phyloP scores from a whole-genome alignment of 2,113 vertebrate species.

The Lepus timidus region DNA sequence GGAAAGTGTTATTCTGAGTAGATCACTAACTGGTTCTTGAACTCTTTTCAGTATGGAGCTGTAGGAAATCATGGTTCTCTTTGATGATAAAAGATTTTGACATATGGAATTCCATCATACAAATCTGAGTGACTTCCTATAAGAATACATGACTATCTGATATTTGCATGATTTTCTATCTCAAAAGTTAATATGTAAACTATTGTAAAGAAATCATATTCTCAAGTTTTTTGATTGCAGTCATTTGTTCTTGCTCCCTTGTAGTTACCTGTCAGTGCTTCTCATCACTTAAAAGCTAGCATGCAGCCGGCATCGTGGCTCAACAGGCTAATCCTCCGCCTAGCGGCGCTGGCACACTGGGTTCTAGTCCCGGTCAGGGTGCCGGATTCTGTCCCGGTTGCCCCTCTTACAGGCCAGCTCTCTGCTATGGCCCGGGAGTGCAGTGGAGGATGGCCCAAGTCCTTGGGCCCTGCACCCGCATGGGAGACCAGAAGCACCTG shows the following conservation, averaged over 20 bases:
- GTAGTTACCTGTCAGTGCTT: background rate
- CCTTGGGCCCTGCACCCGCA: too few relatives aligned
- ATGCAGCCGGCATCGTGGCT: too few relatives aligned
- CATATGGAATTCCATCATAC: background rate
- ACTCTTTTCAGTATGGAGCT: background rate
- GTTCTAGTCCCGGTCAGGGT: too few relatives aligned
- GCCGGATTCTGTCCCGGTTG: too few relatives aligned
- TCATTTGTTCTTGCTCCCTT: background rate
- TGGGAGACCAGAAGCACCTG: too few relatives aligned
- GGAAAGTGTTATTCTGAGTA: background rate
- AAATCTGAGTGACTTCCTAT: background rate
- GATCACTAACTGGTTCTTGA: background rate
- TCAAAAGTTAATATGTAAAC: constrained; percentile 7
- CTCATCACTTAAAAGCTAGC: background rate
- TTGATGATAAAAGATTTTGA: background rate
- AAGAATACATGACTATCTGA: background rate
- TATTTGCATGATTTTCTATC: background rate
- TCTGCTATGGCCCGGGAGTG: too few relatives aligned
- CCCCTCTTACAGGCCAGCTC: too few relatives aligned
- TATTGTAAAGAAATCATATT: constrained; percentile 28
- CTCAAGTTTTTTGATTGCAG: background rate
- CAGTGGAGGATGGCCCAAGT: too few relatives aligned
- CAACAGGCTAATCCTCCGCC: too few relatives aligned
- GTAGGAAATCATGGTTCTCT: background rate
- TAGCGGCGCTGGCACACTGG: too few relatives aligned